Percentiles rank a stretch among this genome's conserved stretches.
Conservation (phyloP, 2,888 invertebrate genomes). For the Nephrotoma appendiculata region DNA sequence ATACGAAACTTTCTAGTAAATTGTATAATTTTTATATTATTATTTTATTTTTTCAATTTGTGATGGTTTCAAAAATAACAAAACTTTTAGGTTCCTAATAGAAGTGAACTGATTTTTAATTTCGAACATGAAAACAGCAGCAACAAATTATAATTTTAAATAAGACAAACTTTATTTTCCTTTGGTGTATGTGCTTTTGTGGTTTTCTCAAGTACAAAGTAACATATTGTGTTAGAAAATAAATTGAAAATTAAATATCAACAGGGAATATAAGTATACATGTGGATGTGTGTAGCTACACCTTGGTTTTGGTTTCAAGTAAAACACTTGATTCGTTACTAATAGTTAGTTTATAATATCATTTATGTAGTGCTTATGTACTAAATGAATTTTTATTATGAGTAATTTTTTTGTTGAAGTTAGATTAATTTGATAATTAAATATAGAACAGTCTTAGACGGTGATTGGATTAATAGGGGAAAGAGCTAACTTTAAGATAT, state of each 20-base stretch:
- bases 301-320: neutral
- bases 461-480: too few relatives aligned
- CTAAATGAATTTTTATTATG: too few relatives aligned
- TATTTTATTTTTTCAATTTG: too few relatives aligned
- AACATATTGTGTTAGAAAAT: neutral
- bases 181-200: neutral
- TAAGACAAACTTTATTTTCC: neutral
- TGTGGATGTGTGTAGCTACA: neutral
- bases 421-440: too few relatives aligned
- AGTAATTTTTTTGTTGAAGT: too few relatives aligned
- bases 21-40: too few relatives aligned
- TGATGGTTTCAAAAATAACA: neutral
- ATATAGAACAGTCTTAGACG: too few relatives aligned
- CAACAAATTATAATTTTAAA: too few relatives aligned
- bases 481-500: too few relatives aligned
- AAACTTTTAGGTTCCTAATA: neutral
- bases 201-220: neutral
- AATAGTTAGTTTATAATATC: neutral
- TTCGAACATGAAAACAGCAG: too few relatives aligned
- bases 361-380: too few relatives aligned
- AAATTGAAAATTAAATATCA: neutral
- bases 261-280: neutral
- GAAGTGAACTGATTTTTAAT: neutral
- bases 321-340: neutral
- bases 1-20: too few relatives aligned